These are phyloP conservation scores for Adineta ricciae DNA, from an alignment of 2,888 invertebrate genomes.

Conservation along the genomic window DNA sequence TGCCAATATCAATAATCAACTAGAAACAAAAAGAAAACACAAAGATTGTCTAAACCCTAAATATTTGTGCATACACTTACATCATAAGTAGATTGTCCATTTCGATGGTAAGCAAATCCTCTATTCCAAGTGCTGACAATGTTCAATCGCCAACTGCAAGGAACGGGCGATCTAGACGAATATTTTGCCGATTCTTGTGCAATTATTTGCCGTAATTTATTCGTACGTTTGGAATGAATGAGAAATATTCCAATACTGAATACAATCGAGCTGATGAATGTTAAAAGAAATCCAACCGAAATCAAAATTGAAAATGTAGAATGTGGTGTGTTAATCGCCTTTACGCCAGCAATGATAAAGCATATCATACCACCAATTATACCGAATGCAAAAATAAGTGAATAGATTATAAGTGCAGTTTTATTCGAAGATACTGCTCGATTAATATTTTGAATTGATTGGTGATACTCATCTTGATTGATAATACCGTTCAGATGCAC, in stretches of 20 bases:
- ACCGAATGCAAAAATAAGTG: background rate
- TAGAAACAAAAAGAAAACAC: background rate
- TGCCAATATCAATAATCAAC: background rate
- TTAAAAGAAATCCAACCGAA: background rate
- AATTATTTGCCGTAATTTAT: background rate
- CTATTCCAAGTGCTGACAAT: background rate
- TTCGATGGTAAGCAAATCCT: background rate
- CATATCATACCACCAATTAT: background rate
- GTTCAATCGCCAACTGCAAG: background rate
- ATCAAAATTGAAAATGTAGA: background rate
- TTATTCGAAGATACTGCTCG: background rate
- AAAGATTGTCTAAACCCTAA: background rate
- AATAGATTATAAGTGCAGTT: background rate
- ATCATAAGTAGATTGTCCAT: background rate
- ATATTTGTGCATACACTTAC: background rate
- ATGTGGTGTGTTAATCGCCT: background rate
- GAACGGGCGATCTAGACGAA: background rate
- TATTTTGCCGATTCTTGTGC: background rate
- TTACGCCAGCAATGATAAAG: background rate
- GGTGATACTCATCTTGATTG: background rate
- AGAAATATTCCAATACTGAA: background rate
- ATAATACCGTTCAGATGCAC: background rate
- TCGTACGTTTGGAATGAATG: background rate
- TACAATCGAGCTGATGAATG: background rate
- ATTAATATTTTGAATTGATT: background rate